These are phyloP conservation scores for Dermochelys coriacea DNA, from an alignment of 2,797 vertebrate genomes.

Conservation along the genomic window DNA sequence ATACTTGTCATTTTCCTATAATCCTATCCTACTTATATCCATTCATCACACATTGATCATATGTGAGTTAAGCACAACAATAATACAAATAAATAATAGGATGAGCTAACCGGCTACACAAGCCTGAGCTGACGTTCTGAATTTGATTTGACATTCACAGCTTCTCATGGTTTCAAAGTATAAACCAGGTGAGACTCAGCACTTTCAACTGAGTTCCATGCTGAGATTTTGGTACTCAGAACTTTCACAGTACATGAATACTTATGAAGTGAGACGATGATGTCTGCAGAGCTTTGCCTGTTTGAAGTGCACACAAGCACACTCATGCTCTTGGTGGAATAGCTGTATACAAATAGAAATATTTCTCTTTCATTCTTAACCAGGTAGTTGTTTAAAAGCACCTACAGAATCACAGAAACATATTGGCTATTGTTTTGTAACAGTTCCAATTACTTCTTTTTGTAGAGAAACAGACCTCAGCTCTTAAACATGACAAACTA, in stretches of 20 bases:
- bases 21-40: not conserved
- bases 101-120: not conserved
- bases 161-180: not conserved
- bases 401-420: not conserved
- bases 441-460: not conserved
- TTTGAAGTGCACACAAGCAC: not conserved
- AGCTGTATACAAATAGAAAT: not conserved
- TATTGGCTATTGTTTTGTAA: not conserved
- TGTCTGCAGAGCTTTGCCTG: not conserved
- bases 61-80: not conserved
- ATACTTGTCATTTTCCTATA: not conserved
- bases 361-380: not conserved
- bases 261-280: not conserved
- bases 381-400: not conserved
- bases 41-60: not conserved
- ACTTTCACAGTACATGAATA: rapidly evolving
- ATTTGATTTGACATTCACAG: not conserved
- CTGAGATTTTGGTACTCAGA: rapidly evolving
- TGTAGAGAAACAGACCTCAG: not conserved
- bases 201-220: not conserved
- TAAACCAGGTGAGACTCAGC: not conserved
- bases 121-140: not conserved
- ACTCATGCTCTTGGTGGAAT: not conserved
- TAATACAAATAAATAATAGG: not conserved
- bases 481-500: not conserved